A percentile compares a stretch with the other conserved stretches of the same genome.
Evolutionary conservation across 2,888 invertebrate species (phyloP).

Genomic region (Ceriagrion tenellum): DNA sequence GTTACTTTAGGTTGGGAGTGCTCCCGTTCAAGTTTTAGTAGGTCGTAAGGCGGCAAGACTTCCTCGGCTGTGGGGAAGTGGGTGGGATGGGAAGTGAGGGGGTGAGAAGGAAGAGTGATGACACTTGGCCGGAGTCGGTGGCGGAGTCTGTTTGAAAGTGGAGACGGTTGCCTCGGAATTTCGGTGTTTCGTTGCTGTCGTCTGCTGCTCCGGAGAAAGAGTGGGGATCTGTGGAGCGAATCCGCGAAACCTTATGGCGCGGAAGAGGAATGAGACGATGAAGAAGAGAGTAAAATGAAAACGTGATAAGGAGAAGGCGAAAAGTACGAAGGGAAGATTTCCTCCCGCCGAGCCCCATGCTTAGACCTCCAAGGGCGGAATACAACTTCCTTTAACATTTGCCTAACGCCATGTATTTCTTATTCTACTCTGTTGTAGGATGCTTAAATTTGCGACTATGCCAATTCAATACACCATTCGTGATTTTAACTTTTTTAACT

Average conservation of each 20-base stretch:
- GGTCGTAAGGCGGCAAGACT: background rate
- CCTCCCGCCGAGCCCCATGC: background rate
- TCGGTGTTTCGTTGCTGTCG: background rate
- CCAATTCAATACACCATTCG: too few species aligned
- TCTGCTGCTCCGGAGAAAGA: background rate
- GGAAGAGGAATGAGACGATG: background rate
- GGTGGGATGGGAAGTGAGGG: background rate
- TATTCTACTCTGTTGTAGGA: too few species aligned
- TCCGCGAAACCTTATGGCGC: background rate
- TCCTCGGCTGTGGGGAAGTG: background rate
- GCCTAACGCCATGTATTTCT: too few species aligned
- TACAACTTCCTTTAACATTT: too few species aligned
- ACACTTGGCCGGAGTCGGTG: background rate
- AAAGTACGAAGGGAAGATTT: background rate
- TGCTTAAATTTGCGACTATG: too few species aligned
- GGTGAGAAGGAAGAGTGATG: background rate
- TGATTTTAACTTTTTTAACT: too few species aligned
- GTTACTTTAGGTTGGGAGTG: background rate
- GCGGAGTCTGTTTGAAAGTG: background rate
- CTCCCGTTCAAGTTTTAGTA: background rate
- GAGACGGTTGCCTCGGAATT: background rate
- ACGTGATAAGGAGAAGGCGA: too few species aligned
- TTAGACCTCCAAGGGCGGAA: too few species aligned
- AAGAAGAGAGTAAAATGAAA: background rate
- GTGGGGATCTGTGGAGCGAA: background rate